phyloP scores from a whole-genome alignment of 1,140 invertebrate genomes.

The Meloidogyne exigua region DNA sequence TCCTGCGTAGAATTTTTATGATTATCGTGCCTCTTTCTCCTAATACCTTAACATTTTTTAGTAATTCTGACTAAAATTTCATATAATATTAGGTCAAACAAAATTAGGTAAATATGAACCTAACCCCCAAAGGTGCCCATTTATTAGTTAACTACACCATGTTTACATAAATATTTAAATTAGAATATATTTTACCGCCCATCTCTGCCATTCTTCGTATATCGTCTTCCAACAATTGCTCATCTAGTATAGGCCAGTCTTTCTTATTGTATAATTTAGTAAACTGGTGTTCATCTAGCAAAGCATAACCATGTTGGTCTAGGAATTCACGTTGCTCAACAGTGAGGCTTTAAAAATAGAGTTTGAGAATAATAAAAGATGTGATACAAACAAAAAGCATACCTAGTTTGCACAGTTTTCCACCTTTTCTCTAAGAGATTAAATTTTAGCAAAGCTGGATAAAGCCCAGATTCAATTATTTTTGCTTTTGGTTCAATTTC shows the following conservation, averaged over 20 bases:
- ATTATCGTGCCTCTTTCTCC: neutral
- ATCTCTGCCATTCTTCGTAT: constrained; percentile 29
- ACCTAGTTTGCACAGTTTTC: constrained; percentile 7
- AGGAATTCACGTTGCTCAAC: constrained; percentile 7
- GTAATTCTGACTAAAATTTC: too few relatives aligned
- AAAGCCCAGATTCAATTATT: constrained; percentile 14
- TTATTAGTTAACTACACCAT: too few relatives aligned
- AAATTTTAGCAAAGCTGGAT: constrained; percentile 30
- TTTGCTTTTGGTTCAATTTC: constrained; percentile 30
- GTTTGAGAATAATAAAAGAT: neutral
- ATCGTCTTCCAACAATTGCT: constrained; percentile 17
- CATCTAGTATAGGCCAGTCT: constrained; percentile 8
- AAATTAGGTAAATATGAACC: too few relatives aligned
- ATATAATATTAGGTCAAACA: too few relatives aligned
- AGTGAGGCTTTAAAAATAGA: neutral
- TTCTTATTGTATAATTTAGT: constrained; percentile 4
- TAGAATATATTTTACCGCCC: neutral
- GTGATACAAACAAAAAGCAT: too few relatives aligned
- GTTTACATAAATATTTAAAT: too few relatives aligned
- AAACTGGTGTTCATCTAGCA: constrained; percentile 19
- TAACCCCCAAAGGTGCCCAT: too few relatives aligned
- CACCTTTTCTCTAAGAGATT: constrained; percentile 28
- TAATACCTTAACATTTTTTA: neutral
- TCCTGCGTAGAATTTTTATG: neutral
- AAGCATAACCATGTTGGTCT: constrained; percentile 18